These are phyloP conservation scores for Clytia hemisphaerica DNA, from an alignment of 30 jellyfish, hydroid and myxozoan genomes.

Conservation along the genomic window DNA sequence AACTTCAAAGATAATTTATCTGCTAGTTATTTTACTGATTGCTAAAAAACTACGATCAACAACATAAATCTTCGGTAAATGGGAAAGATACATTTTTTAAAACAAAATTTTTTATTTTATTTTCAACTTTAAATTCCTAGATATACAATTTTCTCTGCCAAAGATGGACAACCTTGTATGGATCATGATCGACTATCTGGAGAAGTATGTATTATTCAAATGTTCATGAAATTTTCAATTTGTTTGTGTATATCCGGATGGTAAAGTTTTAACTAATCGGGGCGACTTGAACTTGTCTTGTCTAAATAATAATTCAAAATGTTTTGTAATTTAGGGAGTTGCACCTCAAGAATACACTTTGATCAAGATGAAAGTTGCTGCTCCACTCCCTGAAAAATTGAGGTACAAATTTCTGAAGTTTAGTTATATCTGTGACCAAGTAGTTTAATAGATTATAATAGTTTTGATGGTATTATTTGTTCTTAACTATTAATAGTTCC, in stretches of 20 bases:
- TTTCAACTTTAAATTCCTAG: no score
- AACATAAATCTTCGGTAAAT: no score
- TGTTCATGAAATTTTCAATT: neutral
- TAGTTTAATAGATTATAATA: neutral
- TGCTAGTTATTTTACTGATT: no score
- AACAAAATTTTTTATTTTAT: no score
- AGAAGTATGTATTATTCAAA: slow-evolving; percentile 47
- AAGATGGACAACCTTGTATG: slow-evolving; percentile 98
- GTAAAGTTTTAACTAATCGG: neutral
- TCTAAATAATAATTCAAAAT: neutral
- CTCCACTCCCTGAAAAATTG: slow-evolving; percentile 63
- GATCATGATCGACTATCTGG: slow-evolving; percentile 98
- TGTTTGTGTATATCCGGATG: neutral
- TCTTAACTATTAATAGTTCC: slow-evolving; percentile 18
- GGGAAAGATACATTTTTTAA: no score
- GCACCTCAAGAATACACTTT: slow-evolving; percentile 96
- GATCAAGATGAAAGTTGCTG: slow-evolving; percentile 74
- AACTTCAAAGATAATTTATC: no score
- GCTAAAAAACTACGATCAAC: no score
- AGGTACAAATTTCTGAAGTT: slow-evolving; percentile 27
- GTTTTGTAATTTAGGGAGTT: slow-evolving; percentile 48
- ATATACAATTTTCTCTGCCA: slow-evolving; percentile 78
- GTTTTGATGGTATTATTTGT: neutral
- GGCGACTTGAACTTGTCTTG: neutral
- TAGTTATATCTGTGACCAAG: neutral